These are phyloP conservation scores for Lerista edwardsae DNA, from an alignment of 2,797 vertebrate genomes.

Conservation along the genomic window DNA sequence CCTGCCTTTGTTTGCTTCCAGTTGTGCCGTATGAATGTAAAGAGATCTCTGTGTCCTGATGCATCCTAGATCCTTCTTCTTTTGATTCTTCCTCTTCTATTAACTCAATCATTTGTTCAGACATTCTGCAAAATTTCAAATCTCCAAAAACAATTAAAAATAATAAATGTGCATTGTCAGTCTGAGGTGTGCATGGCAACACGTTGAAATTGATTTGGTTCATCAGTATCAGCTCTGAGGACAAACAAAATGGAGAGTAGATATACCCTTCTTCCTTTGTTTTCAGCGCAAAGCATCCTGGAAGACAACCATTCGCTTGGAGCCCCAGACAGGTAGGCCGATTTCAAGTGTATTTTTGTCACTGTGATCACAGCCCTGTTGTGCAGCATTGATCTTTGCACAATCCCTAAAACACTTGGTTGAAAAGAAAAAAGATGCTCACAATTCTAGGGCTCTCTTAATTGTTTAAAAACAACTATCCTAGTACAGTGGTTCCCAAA, in stretches of 20 bases:
- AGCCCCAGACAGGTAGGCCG: background rate
- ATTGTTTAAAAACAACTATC: too few relatives aligned
- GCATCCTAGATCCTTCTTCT: too few relatives aligned
- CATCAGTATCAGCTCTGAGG: background rate
- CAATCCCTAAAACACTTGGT: background rate
- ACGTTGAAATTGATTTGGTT: background rate
- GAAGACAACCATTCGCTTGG: background rate
- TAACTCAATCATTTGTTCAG: background rate
- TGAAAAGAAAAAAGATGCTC: too few relatives aligned
- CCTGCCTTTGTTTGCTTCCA: background rate
- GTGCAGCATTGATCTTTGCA: background rate
- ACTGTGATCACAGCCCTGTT: too few relatives aligned
- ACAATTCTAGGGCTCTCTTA: too few relatives aligned
- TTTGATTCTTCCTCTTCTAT: background rate
- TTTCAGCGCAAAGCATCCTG: background rate
- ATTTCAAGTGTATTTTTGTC: background rate
- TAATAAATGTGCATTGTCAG: background rate
- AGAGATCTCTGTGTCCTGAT: background rate
- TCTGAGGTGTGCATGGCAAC: background rate
- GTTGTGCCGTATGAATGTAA: conserved; percentile 6
- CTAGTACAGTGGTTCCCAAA: too few relatives aligned
- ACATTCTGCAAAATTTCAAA: background rate
- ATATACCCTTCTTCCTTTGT: background rate
- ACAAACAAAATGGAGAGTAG: background rate
- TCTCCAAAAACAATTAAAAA: too few relatives aligned